A percentile compares a stretch with the other conserved stretches of the same genome.
Conservation (phyloP, 2,888 invertebrate species). For the Ecdyonurus torrentis region DNA sequence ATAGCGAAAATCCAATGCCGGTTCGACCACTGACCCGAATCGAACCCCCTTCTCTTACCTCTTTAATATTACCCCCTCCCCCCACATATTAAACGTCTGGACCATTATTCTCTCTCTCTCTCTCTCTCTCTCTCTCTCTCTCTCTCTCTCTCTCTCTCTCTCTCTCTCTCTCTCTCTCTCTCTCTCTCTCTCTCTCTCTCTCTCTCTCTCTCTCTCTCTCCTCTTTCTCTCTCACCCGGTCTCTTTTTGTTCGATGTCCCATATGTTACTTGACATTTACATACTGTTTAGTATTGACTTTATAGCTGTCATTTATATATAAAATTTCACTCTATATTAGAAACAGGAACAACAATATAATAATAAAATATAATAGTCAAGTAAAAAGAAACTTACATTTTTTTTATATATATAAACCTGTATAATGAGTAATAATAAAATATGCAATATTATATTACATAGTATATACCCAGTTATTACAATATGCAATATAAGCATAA, state of each 20-base stretch:
- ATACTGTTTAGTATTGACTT: not conserved
- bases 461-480: too few species aligned
- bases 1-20: not conserved
- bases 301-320: not conserved
- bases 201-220: not conserved
- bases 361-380: too few species aligned
- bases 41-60: not conserved
- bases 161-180: conserved; percentile 1
- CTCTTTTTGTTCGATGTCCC: not conserved
- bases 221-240: not conserved
- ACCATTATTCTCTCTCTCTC: not conserved
- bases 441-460: too few species aligned
- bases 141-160: conserved; percentile 1
- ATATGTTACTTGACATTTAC: not conserved
- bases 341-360: not conserved
- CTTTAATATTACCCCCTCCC: too few species aligned
- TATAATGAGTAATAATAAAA: too few species aligned
- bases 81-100: too few species aligned
- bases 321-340: not conserved
- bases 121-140: not conserved
- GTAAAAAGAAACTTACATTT: too few species aligned
- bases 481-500: too few species aligned
- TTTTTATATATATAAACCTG: too few species aligned
- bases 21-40: not conserved
- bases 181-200: not conserved